Evolutionary conservation across 2,113 vertebrate species (phyloP).

Genomic region (Promerops cafer): DNA sequence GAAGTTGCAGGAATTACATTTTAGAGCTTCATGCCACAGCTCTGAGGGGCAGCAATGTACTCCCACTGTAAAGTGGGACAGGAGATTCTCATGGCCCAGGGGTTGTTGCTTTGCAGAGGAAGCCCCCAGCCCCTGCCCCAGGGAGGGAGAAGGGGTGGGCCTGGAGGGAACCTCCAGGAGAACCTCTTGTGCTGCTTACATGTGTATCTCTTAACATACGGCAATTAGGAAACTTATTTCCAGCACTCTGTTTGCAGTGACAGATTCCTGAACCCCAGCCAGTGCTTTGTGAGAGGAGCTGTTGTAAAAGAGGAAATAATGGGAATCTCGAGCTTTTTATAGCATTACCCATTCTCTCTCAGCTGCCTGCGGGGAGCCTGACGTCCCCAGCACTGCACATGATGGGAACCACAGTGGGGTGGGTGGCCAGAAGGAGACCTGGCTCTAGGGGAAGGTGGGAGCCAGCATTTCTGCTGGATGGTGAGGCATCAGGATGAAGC

Average conservation of each 20-base stretch:
- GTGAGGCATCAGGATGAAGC: fast-evolving
- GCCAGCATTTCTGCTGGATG: not conserved
- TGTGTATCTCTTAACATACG: not conserved
- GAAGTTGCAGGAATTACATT: not conserved
- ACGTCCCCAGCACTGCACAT: not conserved
- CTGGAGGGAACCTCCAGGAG: not conserved
- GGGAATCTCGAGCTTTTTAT: conserved; percentile 22
- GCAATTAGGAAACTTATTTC: conserved; percentile 14
- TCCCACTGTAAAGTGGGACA: not conserved
- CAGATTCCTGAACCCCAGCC: conserved; percentile 46
- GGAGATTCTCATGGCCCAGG: not conserved
- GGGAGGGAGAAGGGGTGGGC: not conserved
- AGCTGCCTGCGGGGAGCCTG: not conserved
- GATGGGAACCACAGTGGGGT: not conserved
- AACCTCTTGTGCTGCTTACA: fast-evolving
- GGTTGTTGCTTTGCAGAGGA: not conserved
- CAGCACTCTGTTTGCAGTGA: not conserved
- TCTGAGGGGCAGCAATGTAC: not conserved
- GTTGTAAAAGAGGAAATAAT: conserved; percentile 2
- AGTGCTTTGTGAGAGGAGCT: not conserved
- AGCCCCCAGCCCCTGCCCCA: not conserved
- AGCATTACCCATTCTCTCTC: not conserved
- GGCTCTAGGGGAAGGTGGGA: not conserved
- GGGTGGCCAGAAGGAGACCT: not conserved
- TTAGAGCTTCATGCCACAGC: not conserved